Evolutionary conservation across 2,888 invertebrate genomes (phyloP).

Genomic region (Dasysyrphus albostriatus): DNA sequence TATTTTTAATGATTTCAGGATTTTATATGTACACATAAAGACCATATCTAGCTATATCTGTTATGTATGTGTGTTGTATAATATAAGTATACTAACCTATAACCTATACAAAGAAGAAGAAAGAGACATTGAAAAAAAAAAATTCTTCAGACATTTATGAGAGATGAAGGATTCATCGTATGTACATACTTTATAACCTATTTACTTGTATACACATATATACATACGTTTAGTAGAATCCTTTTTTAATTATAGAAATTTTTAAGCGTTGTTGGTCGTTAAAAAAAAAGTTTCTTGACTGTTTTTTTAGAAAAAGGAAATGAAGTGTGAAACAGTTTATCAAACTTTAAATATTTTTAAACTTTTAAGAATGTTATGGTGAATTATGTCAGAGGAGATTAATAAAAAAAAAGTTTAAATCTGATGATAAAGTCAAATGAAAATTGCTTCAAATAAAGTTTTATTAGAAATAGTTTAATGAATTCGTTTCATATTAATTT

Average conservation of each 20-base stretch:
- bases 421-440: too few relatives aligned
- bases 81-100: too few relatives aligned
- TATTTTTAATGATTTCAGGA: background rate
- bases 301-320: background rate
- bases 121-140: slow-evolving; percentile 19
- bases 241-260: slow-evolving; percentile 45
- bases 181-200: background rate
- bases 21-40: background rate
- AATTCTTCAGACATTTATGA: slow-evolving; percentile 34
- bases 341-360: background rate
- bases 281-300: background rate
- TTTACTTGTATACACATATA: background rate
- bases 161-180: slow-evolving; percentile 27
- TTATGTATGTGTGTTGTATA: too few relatives aligned
- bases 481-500: too few relatives aligned
- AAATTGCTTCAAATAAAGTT: too few relatives aligned
- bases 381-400: too few relatives aligned
- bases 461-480: too few relatives aligned
- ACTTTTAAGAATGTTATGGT: background rate
- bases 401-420: too few relatives aligned
- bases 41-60: background rate
- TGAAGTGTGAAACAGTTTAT: slow-evolving; percentile 18
- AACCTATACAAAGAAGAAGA: background rate
- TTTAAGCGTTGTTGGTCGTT: slow-evolving; percentile 4
- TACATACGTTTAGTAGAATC: background rate